phyloP scores from a whole-genome alignment of 2,113 vertebrate genomes.

The Phrynosoma blainvillii region DNA sequence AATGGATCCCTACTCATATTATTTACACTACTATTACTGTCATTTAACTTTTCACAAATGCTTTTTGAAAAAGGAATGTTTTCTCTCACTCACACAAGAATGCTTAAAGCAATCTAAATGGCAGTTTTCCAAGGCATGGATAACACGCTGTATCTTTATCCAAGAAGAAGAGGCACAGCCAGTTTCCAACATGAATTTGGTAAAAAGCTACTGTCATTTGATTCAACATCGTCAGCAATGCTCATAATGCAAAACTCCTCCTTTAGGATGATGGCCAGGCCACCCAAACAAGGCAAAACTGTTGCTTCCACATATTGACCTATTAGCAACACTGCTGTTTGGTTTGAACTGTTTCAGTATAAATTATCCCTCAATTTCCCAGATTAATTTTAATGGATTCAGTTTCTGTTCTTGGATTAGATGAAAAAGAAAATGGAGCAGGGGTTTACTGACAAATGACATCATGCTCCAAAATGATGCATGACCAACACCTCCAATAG shows the following conservation, averaged over 20 bases:
- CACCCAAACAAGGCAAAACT: no score
- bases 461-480: no score
- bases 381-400: no score
- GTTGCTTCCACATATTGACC: no score
- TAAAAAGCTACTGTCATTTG: not conserved
- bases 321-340: no score
- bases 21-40: not conserved
- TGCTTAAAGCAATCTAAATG: not conserved
- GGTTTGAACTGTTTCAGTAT: no score
- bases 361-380: no score
- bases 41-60: not conserved
- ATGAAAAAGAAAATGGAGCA: no score
- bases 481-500: no score
- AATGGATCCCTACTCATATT: not conserved
- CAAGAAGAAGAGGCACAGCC: not conserved
- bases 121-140: not conserved
- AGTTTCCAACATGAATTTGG: not conserved
- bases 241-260: not conserved
- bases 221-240: not conserved
- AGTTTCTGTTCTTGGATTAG: no score
- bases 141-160: not conserved
- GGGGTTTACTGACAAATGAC: no score
- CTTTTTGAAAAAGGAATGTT: not conserved
- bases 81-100: not conserved
- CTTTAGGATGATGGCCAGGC: not conserved